Evolutionary conservation across 2,113 vertebrate species (phyloP).

Genomic region (Microtus montanus): DNA sequence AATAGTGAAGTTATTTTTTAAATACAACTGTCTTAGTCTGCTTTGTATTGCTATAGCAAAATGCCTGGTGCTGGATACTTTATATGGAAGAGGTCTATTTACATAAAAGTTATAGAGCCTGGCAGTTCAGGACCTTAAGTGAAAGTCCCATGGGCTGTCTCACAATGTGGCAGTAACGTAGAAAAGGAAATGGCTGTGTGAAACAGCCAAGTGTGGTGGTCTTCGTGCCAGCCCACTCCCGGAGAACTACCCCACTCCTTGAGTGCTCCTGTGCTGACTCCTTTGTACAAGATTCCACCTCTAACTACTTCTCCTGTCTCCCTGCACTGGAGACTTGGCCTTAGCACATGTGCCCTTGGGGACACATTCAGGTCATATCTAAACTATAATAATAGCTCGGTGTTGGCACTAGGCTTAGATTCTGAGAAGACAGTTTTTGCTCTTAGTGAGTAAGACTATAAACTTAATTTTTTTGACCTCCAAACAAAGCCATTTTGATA

Average conservation of each 20-base stretch:
- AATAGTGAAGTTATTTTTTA: background rate
- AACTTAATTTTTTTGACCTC: conserved; percentile 1
- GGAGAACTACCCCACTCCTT: background rate
- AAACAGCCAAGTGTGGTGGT: too few species aligned
- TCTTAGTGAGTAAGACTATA: background rate
- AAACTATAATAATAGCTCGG: background rate
- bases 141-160: background rate
- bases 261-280: background rate
- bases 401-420: background rate
- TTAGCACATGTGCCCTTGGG: background rate
- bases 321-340: background rate
- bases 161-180: background rate
- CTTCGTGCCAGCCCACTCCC: background rate
- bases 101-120: background rate
- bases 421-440: conserved; percentile 28
- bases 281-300: background rate
- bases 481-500: background rate
- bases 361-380: too few species aligned
- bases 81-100: background rate
- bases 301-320: background rate
- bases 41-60: background rate
- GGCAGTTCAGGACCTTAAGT: background rate
- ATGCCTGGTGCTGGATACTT: background rate
- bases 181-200: background rate
- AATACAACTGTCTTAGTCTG: background rate